Evolutionary conservation across 2,797 vertebrate species (phyloP), one percentile per base, ranked within the genome.

Genomic region (Echeneis naucrates): DNA sequence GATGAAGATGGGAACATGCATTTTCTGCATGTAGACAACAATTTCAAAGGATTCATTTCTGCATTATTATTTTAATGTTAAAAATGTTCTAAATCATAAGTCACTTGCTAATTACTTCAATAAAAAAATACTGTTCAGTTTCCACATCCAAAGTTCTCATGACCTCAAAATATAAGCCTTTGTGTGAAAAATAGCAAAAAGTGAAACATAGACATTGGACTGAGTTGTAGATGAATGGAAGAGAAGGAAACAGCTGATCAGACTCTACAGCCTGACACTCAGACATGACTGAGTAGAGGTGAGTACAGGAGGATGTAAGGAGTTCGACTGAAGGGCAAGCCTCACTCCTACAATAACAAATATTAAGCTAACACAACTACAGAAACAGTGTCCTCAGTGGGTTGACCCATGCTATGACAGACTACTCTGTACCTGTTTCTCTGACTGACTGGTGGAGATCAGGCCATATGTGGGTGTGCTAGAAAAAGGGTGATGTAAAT

Each of bases 301-400:
- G 27, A 58, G 45, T 23, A 44, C 38, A 68, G 47, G 37, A 69
- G 64, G 67, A 73, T 78, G 60, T 56, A 52, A 56, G 61, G 26
- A 61, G 68, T 51, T 70, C 40, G 19, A 70, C 14, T 47, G 57
- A 30, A 62, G 10, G 50, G 42, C 38, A 44, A 24, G 16, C 32
- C 58, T 48, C 38, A 50, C 38, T 57, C 57, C 54, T 44, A 14
- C 21, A 67, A 61, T 13, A 80, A 72, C 67, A 77, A 54, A 70
- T 17, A 13, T 11, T 27, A 55, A 61, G 37, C 50, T 26, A n/a
- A 55, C 61, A 59, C 48, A 58, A 33, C 55, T 30, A 42, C 14
- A 33, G 32, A 33, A 33, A 33, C 32, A 9, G 6, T 33, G 32
- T 33, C 32, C 33, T 33, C 33, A 33, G 32, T 6, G 5, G 8